Conservation (phyloP, 2,113 vertebrate genomes). For the Crypturellus undulatus region DNA sequence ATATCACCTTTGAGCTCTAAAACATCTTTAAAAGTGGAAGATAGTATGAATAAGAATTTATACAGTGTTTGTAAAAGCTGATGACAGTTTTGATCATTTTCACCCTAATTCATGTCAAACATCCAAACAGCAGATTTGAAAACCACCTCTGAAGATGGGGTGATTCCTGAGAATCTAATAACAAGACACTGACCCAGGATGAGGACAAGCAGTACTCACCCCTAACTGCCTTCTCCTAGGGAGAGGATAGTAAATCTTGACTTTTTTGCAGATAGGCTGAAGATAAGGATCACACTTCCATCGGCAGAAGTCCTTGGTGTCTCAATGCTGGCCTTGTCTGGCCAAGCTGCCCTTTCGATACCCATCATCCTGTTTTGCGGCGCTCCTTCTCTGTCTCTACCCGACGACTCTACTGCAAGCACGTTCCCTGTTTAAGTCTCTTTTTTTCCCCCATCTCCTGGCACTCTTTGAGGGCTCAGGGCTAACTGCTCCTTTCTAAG, state of each 20-base stretch:
- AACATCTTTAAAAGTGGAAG: background rate
- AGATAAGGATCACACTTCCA: background rate
- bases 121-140: background rate
- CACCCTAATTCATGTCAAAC: background rate
- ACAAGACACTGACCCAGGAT: background rate
- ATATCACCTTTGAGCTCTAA: background rate
- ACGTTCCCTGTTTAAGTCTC: background rate
- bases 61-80: background rate
- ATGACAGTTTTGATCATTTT: background rate
- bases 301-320: background rate
- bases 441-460: conserved; percentile 2
- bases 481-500: conserved; percentile 60
- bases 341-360: background rate
- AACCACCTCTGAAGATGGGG: background rate
- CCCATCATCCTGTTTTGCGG: background rate
- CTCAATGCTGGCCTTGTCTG: background rate
- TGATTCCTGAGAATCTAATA: background rate
- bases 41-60: background rate
- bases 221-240: background rate
- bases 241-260: background rate
- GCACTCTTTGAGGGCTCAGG: background rate
- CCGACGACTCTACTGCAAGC: accelerated
- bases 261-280: background rate
- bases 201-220: background rate
- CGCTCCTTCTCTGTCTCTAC: background rate